Evolutionary conservation across 2,113 vertebrate species (phyloP).

Genomic region (Callithrix jacchus): DNA sequence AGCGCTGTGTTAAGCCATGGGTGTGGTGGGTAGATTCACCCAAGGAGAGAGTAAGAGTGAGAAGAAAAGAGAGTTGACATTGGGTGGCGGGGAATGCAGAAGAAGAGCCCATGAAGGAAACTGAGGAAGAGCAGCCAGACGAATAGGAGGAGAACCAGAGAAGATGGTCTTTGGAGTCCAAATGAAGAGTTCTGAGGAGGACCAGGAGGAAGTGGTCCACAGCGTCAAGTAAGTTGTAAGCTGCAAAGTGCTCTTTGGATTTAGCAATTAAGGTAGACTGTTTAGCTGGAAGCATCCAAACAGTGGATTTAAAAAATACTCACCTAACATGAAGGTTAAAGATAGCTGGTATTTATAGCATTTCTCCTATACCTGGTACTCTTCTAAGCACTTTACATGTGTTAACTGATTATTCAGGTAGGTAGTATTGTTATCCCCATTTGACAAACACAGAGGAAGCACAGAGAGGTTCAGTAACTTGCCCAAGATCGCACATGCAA

Average conservation of each 20-base stretch:
- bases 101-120: conserved; percentile 55
- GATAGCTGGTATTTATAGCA: not conserved
- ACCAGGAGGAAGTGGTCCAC: conserved; percentile 39
- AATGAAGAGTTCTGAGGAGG: conserved; percentile 55
- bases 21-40: conserved; percentile 19
- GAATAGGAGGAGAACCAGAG: conserved; percentile 63
- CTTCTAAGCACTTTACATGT: not conserved
- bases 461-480: not conserved
- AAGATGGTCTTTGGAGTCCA: conserved; percentile 68
- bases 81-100: conserved; percentile 60
- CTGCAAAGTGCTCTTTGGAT: conserved; percentile 60
- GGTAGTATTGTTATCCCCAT: not conserved
- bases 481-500: not conserved
- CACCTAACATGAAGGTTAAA: not conserved
- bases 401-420: not conserved
- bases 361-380: not conserved
- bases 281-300: conserved; percentile 16
- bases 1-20: not conserved
- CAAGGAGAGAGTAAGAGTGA: conserved; percentile 46
- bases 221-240: conserved; percentile 69
- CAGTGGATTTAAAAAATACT: not conserved
- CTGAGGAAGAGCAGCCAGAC: conserved; percentile 67
- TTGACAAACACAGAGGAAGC: not conserved
- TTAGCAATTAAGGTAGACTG: conserved; percentile 39
- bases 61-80: conserved; percentile 43